Evolutionary conservation across 2,888 invertebrate species (phyloP), one percentile per base, ranked within the genome.

Genomic region (Mesochorus sp.): DNA sequence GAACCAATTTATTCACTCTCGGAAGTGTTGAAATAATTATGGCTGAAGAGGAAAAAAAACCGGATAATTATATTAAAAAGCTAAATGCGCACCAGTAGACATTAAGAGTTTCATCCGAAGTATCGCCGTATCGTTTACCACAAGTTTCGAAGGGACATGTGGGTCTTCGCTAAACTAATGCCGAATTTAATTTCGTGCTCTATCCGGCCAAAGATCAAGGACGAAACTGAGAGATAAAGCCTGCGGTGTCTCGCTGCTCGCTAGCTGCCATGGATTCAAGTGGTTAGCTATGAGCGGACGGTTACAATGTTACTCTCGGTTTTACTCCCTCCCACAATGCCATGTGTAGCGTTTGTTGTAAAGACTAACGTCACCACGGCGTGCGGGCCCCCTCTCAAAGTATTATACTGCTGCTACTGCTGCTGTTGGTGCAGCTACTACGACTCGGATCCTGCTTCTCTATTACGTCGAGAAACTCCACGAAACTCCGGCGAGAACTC

Each of bases 331-430:
- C 47, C 28, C 51, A 37, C 42, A 14, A 34, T 10, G 28, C 49
- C 42, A 57, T 59, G 49, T 42, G 57, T 61, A 51, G 59, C 66
- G 59, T 47, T 78, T 66, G 59, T 64, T 66, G 70, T 47, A 59
- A 70, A 70, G 47, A 64, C 49, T 70, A 70, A 57, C 62, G 74
- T 78, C 68, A 70, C 70, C 68, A 37, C 70, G 61, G 26, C 64
- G 78, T 74, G 78, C 85, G 85, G 84, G 83, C 85, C 84, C 85
- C 88, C 87, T 88, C 61, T 71, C 87, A 89, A 88, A 88, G 89
- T 88, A 86, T 87, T 84, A 86, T 81, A 88, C 85, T 77, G 72
- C 80, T 73, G 73, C 80, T 80, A 80, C 79, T 55, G 21, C 14
- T 51, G 59, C 59, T 37, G 47, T 78, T 55, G 21, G n/a, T 51